Evolutionary conservation across 2,113 vertebrate genomes (phyloP).

Genomic region (Cynocephalus volans): DNA sequence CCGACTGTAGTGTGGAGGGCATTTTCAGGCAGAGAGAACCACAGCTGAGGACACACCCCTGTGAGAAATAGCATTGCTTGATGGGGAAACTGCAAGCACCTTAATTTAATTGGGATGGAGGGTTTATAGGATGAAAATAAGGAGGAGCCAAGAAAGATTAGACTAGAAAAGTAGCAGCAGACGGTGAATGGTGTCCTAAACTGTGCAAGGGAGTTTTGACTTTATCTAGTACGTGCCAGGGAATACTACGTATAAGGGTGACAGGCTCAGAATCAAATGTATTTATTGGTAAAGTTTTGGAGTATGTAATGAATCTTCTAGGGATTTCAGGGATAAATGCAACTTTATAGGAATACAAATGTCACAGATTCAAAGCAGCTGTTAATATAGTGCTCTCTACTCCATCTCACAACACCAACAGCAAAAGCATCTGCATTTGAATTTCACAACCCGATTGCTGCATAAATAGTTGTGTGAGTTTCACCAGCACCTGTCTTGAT

Average conservation of each 20-base stretch:
- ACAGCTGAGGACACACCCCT: background rate
- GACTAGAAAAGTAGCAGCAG: conserved; percentile 21
- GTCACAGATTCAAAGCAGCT: conserved; percentile 52
- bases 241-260: background rate
- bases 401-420: background rate
- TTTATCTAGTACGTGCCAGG: background rate
- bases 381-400: background rate
- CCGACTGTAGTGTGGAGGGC: background rate
- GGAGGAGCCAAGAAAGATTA: background rate
- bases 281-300: conserved; percentile 52
- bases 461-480: background rate
- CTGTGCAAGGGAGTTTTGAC: background rate
- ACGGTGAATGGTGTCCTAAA: background rate
- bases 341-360: conserved; percentile 43
- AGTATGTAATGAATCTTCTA: conserved; percentile 11
- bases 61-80: background rate
- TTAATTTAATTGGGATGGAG: background rate
- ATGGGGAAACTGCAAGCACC: background rate
- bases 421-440: background rate
- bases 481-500: accelerated
- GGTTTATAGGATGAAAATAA: background rate
- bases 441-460: background rate
- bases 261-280: background rate
- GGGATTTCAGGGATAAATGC: conserved; percentile 46
- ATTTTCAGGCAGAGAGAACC: conserved; percentile 9